Evolutionary conservation across 2,888 invertebrate species (phyloP), one percentile per base, ranked within the genome.

Genomic region (Mimas tiliae): DNA sequence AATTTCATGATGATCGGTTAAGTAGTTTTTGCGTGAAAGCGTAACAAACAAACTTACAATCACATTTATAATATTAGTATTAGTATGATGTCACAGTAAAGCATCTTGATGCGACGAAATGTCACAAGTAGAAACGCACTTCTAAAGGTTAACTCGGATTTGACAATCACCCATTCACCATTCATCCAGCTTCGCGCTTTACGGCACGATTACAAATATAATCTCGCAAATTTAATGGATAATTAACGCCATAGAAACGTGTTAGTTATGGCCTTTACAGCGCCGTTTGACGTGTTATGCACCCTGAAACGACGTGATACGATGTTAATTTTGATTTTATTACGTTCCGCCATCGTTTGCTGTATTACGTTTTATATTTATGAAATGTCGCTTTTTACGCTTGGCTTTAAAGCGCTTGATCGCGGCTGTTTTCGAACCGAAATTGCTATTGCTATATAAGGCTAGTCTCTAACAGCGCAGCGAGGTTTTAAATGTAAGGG

Each of bases 271-370:
- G 19, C 42, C 38, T 19, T 58, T 58, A 38, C n/a, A 12, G 42
- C 6, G 58, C 58, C 58, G 19, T 38, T 58, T 19, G 12, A 19
- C 19, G 42, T 0, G 58, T 58, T 58, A 58, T 58, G 58, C 58
- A 58, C 19, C 42, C 19, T 58, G 42, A 58, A 58, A 53, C 34
- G n/a, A 34, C n/a, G 53, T 53, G 53, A 53, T 14, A 38, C 19
- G 42, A 12, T 7, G 42, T 58, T 58, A 58, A 58, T 19, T 58
- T 58, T 58, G 38, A 42, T 58, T 58, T 58, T 42, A 58, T 58
- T 42, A 42, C 38, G n/a, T 19, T 4, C 52, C 27, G 27, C 1
- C 12, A 58, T 42, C 6, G 19, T 42, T 21, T 58, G 58, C 38
- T 50, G 19, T 50, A 50, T 50, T 50, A 19, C 33, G n/a, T n/a